A percentile compares a stretch with the other conserved stretches of the same genome.
phyloP scores from a whole-genome alignment of 2,113 vertebrate genomes.

The Etheostoma cragini region DNA sequence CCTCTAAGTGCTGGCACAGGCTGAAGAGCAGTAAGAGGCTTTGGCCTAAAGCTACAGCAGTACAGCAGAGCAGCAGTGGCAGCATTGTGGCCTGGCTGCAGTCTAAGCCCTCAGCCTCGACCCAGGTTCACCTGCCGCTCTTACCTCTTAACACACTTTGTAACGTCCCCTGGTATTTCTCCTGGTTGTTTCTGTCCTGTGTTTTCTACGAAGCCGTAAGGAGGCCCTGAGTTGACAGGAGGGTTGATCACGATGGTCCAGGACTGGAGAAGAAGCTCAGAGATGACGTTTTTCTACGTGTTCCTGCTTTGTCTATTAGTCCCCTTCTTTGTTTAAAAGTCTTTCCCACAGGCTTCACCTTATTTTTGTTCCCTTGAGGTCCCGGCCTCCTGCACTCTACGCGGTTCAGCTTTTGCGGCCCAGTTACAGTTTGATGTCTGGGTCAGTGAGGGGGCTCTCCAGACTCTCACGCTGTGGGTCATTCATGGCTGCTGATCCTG shows the following conservation, averaged over 20 bases:
- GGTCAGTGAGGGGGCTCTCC: conserved; percentile 49
- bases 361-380: not conserved
- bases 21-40: conserved; percentile 79
- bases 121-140: conserved; percentile 35
- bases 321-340: not conserved
- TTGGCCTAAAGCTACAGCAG: conserved; percentile 78
- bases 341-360: not conserved
- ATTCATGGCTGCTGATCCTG: conserved; percentile 82
- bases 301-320: conserved; percentile 4
- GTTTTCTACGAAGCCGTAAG: not conserved
- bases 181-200: conserved; percentile 3
- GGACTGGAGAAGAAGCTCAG: not conserved
- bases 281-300: not conserved
- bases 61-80: conserved; percentile 65
- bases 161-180: conserved; percentile 10
- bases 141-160: conserved; percentile 62
- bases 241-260: not conserved
- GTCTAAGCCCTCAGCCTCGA: conserved; percentile 50
- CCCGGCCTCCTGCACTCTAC: not conserved
- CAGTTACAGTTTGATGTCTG: conserved; percentile 42
- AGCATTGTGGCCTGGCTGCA: conserved; percentile 49
- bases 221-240: not conserved
- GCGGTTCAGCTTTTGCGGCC: not conserved
- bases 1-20: conserved; percentile 58
- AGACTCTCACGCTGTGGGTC: conserved; percentile 57